Evolutionary conservation across 2,113 vertebrate species (phyloP).

Genomic region (Platysternon megacephalum): DNA sequence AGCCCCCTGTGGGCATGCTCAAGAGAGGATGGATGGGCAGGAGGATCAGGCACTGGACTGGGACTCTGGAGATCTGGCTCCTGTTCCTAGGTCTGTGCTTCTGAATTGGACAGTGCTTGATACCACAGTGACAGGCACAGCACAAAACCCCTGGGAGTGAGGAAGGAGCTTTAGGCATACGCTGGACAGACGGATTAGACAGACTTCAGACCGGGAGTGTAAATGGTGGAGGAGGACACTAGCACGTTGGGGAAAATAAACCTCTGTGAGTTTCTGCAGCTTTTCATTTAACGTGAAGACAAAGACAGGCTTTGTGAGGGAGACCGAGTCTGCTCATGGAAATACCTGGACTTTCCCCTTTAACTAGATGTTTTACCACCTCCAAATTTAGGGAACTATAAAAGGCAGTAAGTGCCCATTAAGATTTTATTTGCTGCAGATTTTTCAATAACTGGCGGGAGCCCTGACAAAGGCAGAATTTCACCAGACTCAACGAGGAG

Average conservation of each 20-base stretch:
- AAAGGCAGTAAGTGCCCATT: conserved; percentile 19
- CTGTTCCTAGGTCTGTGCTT: background rate
- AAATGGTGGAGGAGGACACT: conserved; percentile 19
- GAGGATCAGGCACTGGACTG: background rate
- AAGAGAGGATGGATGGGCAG: background rate
- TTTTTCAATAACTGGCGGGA: background rate
- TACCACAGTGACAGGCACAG: background rate
- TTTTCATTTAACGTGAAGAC: conserved; percentile 70
- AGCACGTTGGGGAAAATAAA: conserved; percentile 13
- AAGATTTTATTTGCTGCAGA: conserved; percentile 36
- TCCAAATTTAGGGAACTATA: conserved; percentile 58
- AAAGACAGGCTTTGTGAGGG: conserved; percentile 68
- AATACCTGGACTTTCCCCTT: conserved; percentile 51
- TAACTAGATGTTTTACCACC: conserved; percentile 28
- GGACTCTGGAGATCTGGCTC: background rate
- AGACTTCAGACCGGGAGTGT: background rate
- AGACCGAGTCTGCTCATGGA: conserved; percentile 20
- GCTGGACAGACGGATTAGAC: background rate
- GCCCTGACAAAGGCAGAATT: conserved; percentile 4
- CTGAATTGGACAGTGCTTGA: background rate
- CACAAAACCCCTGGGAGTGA: too few relatives aligned
- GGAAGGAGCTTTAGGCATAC: background rate
- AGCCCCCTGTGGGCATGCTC: too few relatives aligned
- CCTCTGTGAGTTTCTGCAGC: conserved; percentile 60
- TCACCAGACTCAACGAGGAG: background rate